These are phyloP conservation scores for Drosophila arizonae DNA, from an alignment of 1,140 invertebrate species.

Conservation along the genomic window DNA sequence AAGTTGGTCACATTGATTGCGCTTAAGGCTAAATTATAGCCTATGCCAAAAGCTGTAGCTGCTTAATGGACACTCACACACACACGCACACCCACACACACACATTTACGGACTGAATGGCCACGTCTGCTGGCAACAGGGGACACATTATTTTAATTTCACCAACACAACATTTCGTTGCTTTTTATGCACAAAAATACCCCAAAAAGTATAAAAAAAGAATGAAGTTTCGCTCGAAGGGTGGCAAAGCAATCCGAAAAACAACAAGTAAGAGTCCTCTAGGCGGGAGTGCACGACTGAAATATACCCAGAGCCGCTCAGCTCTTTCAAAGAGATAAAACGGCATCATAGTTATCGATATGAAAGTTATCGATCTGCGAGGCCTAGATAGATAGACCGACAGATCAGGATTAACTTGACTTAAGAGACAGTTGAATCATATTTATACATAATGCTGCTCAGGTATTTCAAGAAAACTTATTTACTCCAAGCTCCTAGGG, in stretches of 20 bases:
- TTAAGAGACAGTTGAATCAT: too few species aligned
- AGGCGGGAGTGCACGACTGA: too few species aligned
- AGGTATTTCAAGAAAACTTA: too few species aligned
- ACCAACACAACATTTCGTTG: constrained; percentile 51
- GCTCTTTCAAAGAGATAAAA: too few species aligned
- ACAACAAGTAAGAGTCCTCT: too few species aligned
- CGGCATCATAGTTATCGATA: too few species aligned
- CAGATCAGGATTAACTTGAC: too few species aligned
- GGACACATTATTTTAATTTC: constrained; percentile 82
- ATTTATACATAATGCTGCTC: too few species aligned
- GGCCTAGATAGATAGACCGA: too few species aligned
- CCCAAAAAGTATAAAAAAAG: constrained; percentile 46
- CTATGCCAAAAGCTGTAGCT: neutral
- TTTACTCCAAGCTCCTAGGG: too few species aligned
- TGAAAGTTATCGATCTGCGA: too few species aligned
- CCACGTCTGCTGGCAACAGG: constrained; percentile 74
- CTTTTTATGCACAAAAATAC: constrained; percentile 61
- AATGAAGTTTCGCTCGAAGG: constrained; percentile 47
- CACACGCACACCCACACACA: constrained; percentile 11
- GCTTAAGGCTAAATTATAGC: constrained; percentile 8
- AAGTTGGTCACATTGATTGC: constrained; percentile 18
- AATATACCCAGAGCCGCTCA: too few species aligned
- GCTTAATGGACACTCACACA: constrained; percentile 19
- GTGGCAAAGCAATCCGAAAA: constrained; percentile 59
- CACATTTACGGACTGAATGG: constrained; percentile 17